Conservation (phyloP, 2,113 vertebrate genomes). For the Barnardius zonarius region DNA sequence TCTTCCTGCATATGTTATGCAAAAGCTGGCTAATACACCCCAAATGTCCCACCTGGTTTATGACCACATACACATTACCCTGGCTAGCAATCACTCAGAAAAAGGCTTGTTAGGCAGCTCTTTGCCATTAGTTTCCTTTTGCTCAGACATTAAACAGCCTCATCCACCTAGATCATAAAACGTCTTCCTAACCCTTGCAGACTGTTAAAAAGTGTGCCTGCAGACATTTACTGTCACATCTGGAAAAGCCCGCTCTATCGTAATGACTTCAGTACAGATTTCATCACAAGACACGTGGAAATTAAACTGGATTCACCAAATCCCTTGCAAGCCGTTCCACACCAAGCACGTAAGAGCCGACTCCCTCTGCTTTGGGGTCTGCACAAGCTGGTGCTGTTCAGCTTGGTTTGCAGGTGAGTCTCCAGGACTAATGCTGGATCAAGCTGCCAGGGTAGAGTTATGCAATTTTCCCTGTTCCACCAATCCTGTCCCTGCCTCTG, state of each 20-base stretch:
- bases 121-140: background rate
- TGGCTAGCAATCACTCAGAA: conserved; percentile 37
- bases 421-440: background rate
- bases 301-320: background rate
- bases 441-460: background rate
- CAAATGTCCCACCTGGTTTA: conserved; percentile 33
- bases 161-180: conserved; percentile 24
- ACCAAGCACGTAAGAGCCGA: background rate
- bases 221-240: conserved; percentile 21
- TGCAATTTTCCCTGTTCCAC: background rate
- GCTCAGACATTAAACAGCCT: conserved; percentile 28
- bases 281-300: background rate
- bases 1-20: background rate
- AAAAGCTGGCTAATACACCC: conserved; percentile 9
- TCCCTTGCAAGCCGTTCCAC: background rate
- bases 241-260: background rate
- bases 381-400: background rate
- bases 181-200: background rate
- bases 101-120: background rate
- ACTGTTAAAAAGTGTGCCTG: conserved; percentile 3
- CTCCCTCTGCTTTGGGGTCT: background rate
- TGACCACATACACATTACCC: background rate
- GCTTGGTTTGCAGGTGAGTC: background rate
- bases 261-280: conserved; percentile 4
- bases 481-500: background rate